Evolutionary conservation across 2,113 vertebrate species (phyloP), one percentile per base, ranked within the genome.

Genomic region (Anhinga anhinga): DNA sequence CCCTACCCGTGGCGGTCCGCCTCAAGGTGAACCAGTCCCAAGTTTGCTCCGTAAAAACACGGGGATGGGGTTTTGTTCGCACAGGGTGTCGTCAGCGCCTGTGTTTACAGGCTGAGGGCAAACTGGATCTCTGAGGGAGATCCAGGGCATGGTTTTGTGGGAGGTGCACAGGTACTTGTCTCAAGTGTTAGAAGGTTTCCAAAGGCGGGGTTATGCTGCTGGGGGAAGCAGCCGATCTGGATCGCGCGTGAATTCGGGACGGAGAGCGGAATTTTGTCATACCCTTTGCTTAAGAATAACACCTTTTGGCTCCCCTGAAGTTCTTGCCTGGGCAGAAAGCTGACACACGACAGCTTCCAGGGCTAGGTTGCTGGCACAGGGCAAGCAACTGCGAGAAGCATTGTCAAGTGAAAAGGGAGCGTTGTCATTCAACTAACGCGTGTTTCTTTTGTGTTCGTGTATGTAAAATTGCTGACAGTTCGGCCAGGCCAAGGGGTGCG

Each of bases 11-110:
- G 3, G n/a, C 10, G 2, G 16, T 45, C 44, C 44, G 18, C 44
- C 44, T 18, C n/a, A 10, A 38, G 32, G 42, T 6, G 1, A 47
- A 23, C 29, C 5, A 34, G n/a, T 15, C 45, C 23, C 8, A 10
- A 7, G 11, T 53, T 47, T 67, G 36, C 40, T 23, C 26, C 2
- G 1, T 85, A 9, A 40, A 32, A 36, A 32, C 36, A 25, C 3
- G 0, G 38, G 45, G 47, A 12, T 11, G 34, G 44, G 9, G 22
- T 26, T 42, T 61, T 63, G 56, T 38, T 78, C 9, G 11, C 30
- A 11, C 17, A 18, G n/a, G 19, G 27, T 50, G 47, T 8, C 25
- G 3, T 3, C 10, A 1, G 21, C 2, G 30, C 0, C 2, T 3
- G 21, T 10, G 29, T 38, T 50, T 13, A 40, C 14, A 12, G 72